Evolutionary conservation across 2,888 invertebrate genomes (phyloP).

Genomic region (Lymantria monacha): DNA sequence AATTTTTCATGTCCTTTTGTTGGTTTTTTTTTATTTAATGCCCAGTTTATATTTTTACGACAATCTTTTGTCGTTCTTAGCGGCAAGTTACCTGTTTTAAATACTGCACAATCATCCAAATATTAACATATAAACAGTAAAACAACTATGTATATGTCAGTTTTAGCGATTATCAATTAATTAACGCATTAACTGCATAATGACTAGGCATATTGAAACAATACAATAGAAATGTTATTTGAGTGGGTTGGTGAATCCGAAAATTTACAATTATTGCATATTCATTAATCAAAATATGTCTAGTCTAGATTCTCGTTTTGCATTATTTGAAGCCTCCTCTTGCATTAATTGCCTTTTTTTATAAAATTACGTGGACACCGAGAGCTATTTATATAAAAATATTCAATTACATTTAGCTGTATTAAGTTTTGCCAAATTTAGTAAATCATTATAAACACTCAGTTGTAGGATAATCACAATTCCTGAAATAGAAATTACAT

Average conservation of each 20-base stretch:
- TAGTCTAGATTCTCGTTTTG: too few relatives aligned
- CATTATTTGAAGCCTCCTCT: too few relatives aligned
- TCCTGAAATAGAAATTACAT: too few relatives aligned
- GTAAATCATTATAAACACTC: too few relatives aligned
- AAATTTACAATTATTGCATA: too few relatives aligned
- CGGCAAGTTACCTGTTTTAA: background rate
- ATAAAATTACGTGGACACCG: too few relatives aligned
- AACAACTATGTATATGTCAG: slow-evolving; percentile 4
- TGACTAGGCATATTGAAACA: slow-evolving; percentile 28
- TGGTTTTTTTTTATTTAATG: slow-evolving; percentile 38
- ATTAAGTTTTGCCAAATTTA: too few relatives aligned
- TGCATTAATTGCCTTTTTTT: too few relatives aligned
- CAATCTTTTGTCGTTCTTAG: background rate
- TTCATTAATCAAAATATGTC: too few relatives aligned
- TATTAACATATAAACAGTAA: slow-evolving; percentile 5
- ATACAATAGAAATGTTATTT: slow-evolving; percentile 15
- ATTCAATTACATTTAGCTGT: too few relatives aligned
- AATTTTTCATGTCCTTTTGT: slow-evolving; percentile 61
- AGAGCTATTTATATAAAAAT: too few relatives aligned
- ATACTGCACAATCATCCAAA: slow-evolving; percentile 13
- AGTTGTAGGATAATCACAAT: too few relatives aligned
- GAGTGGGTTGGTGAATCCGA: background rate
- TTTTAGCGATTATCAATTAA: slow-evolving; percentile 13
- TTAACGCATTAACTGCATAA: slow-evolving; percentile 16
- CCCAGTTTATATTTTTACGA: slow-evolving; percentile 18